Base-by-base conservation (phyloP, 2,888 invertebrate species). In the Coelinius sp. region DNA sequence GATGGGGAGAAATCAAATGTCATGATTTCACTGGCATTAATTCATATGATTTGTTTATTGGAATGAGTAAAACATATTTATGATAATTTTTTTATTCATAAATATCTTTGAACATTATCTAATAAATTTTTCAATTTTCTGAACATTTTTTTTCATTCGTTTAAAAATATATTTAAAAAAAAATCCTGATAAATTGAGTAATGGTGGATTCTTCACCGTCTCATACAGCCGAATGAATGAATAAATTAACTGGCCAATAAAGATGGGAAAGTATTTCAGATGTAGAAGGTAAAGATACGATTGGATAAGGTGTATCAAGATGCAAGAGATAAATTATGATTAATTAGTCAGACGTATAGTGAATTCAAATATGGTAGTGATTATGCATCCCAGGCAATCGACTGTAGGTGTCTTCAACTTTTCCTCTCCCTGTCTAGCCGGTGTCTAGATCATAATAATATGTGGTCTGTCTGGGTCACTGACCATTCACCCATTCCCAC, bases 391-490 rank as follows among this genome's bases (percentile, higher is more conserved):
- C 67, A 78, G 77, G 75, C 77, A 78, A 77, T 77, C 76, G 79
- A 78, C 77, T 79, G 80, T 78, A 56, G n/a, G n/a, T 78, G 81
- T 35, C 59, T 56, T 31, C 35, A 80, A 77, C 79, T 79, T 80
- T 76, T 59, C 59, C 59, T 76, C 80, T 78, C 76, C 77, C 80
- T 79, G 84, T 85, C 85, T 85, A 84, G 85, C 77, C 82, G 76
- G 75, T 78, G 85, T 85, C 85, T 85, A 84, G 83, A 81, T 81
- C 83, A 80, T 79, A 82, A 76, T 81, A 81, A 84, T 83, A 82
- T 78, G 79, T 78, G 78, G 75, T 75, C 73, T 76, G 78, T 81
- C 77, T 83, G 78, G 84, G 83, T 83, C 83, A 84, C 82, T 84
- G 83, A 83, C 83, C 83, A 83, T 81, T 71, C 70, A 74, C 67